Percentiles rank a stretch among this genome's conserved stretches.
Conservation (phyloP, 2,888 invertebrate genomes). For the Xanthorhoe designata region DNA sequence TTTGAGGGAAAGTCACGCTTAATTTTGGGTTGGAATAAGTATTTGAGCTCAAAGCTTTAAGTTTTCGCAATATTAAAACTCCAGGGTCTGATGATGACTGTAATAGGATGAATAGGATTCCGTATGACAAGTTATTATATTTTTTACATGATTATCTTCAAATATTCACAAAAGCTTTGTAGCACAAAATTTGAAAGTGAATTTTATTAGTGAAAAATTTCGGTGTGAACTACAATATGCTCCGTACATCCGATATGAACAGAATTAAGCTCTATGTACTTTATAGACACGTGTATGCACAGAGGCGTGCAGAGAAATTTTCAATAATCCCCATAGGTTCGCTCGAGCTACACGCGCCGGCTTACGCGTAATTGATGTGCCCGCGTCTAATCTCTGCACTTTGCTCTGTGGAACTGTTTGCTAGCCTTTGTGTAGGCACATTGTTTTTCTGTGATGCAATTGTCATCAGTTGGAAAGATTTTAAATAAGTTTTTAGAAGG, state of each 20-base stretch:
- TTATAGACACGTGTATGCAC: slow-evolving; percentile 48
- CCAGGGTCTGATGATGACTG: no score
- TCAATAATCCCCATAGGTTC: slow-evolving; percentile 80
- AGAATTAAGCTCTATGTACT: slow-evolving; percentile 37
- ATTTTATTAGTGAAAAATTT: no score
- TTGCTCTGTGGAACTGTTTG: slow-evolving; percentile 52
- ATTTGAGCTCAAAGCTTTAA: no score
- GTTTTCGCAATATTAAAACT: no score
- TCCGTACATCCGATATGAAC: slow-evolving; percentile 17
- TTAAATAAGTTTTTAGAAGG: no score
- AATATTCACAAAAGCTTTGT: no score
- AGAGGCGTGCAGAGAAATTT: slow-evolving; percentile 65
- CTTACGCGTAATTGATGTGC: slow-evolving; percentile 82
- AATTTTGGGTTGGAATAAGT: no score
- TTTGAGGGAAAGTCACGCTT: no score
- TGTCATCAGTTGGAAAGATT: neutral
- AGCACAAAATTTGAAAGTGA: no score
- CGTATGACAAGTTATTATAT: no score
- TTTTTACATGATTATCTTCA: no score
- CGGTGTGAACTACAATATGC: slow-evolving; percentile 7
- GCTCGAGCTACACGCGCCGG: slow-evolving; percentile 76
- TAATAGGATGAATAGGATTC: no score
- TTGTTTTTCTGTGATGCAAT: slow-evolving; percentile 23
- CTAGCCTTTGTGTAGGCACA: slow-evolving; percentile 1
- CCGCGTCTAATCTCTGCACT: slow-evolving; percentile 81